phyloP scores from a whole-genome alignment of 1,140 invertebrate genomes.

The Dreissena rostriformis region DNA sequence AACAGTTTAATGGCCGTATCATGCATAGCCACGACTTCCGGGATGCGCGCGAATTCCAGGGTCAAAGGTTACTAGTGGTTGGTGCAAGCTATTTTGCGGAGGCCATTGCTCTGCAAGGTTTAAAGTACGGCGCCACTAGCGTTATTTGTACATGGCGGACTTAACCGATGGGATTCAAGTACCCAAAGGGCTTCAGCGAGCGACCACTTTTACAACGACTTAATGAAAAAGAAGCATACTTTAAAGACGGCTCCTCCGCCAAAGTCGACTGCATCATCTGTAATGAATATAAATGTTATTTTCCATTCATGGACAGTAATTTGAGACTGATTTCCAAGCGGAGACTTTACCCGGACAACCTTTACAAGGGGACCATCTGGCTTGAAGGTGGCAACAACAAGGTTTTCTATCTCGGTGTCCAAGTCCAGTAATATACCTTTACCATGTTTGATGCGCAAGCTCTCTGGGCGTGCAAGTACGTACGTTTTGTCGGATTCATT shows the following conservation, averaged over 20 bases:
- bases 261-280: conserved; percentile 53
- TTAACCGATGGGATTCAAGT: conserved; percentile 36
- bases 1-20: conserved; percentile 49
- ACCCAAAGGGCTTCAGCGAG: conserved; percentile 36
- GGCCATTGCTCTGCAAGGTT: conserved; percentile 41
- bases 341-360: conserved; percentile 22
- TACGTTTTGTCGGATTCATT: no score
- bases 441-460: conserved; percentile 57
- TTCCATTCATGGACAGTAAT: conserved; percentile 39
- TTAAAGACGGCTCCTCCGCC: conserved; percentile 42
- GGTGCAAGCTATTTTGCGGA: conserved; percentile 47
- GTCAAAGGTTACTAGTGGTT: conserved; percentile 34
- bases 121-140: conserved; percentile 38
- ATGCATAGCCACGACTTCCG: conserved; percentile 53
- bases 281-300: conserved; percentile 46
- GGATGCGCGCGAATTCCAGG: conserved; percentile 40
- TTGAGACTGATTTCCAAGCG: conserved; percentile 28
- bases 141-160: conserved; percentile 23
- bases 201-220: conserved; percentile 36
- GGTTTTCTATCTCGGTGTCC: conserved; percentile 48
- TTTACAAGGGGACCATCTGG: conserved; percentile 55
- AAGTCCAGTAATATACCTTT: conserved; percentile 47
- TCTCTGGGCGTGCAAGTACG: conserved; percentile 49
- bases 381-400: conserved; percentile 47
- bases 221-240: conserved; percentile 30